A percentile compares a stretch with the other conserved stretches of the same genome.
These are phyloP conservation scores for Oryctolagus cuniculus DNA, from an alignment of 2,113 vertebrate genomes.

Conservation along the genomic window DNA sequence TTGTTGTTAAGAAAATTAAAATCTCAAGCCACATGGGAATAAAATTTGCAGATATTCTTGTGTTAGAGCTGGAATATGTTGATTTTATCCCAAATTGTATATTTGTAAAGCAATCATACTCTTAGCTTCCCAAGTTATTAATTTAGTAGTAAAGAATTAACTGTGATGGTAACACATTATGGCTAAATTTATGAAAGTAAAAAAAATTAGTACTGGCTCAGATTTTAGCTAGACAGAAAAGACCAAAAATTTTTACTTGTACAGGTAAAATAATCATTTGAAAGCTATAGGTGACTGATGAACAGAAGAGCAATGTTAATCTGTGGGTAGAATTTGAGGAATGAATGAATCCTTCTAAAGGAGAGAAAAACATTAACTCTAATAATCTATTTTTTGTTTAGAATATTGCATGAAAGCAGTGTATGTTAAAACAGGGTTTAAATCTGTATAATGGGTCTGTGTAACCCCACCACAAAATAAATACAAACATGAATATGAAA, in stretches of 20 bases:
- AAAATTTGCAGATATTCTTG: not conserved
- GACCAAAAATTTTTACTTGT: not conserved
- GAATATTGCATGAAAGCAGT: not conserved
- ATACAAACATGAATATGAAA: not conserved
- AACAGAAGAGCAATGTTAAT: not conserved
- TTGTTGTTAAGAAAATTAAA: not conserved
- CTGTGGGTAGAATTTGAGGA: not conserved
- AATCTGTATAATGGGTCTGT: not conserved
- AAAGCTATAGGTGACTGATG: not conserved
- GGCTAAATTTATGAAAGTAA: not conserved
- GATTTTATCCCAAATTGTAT: not conserved
- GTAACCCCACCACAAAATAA: not conserved
- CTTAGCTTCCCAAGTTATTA: not conserved
- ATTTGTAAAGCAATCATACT: not conserved
- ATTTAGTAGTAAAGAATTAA: slow-evolving; percentile 23
- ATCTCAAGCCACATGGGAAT: not conserved
- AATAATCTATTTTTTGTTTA: not conserved
- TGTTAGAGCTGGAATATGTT: not conserved
- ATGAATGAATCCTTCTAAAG: not conserved
- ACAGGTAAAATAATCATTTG: not conserved
- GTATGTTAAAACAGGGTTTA: not conserved
- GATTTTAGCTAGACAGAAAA: not conserved
- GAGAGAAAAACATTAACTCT: not conserved
- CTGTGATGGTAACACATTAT: not conserved
- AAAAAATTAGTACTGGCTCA: not conserved